phyloP scores from a whole-genome alignment of 1,140 invertebrate species.

The Cyrtorhinus lividipennis region DNA sequence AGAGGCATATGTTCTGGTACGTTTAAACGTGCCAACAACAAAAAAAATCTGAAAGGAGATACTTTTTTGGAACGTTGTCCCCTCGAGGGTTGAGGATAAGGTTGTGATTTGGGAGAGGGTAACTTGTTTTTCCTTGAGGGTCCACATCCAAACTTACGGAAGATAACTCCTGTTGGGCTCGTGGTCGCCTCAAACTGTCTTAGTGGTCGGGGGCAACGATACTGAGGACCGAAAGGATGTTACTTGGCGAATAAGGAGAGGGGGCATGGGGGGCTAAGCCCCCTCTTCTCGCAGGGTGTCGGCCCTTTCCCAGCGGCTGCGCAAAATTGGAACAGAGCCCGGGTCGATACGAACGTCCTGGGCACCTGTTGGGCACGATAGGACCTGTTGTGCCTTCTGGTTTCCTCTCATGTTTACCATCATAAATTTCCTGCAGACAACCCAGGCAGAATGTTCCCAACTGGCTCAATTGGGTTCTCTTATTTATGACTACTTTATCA shows the following conservation, averaged over 20 bases:
- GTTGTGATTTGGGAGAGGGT: too few relatives aligned
- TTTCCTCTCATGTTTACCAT: background rate
- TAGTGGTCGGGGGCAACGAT: background rate
- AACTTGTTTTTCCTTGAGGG: too few relatives aligned
- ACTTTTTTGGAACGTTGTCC: too few relatives aligned
- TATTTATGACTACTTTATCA: too few relatives aligned
- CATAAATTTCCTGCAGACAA: background rate
- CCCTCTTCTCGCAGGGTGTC: background rate
- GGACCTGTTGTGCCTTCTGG: constrained; percentile 9
- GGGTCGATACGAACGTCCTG: constrained; percentile 1
- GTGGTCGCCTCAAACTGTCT: background rate
- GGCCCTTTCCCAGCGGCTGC: constrained; percentile 11
- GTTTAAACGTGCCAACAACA: too few relatives aligned
- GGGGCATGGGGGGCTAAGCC: background rate
- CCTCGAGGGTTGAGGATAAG: too few relatives aligned
- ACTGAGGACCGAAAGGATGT: background rate
- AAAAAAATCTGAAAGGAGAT: too few relatives aligned
- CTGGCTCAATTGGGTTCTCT: too few relatives aligned
- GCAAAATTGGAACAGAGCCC: constrained; percentile 7
- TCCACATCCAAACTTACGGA: background rate
- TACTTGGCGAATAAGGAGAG: background rate
- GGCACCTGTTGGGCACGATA: constrained; percentile 3
- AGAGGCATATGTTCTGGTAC: too few relatives aligned
- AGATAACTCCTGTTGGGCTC: background rate
- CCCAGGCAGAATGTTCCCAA: too few relatives aligned